These are phyloP conservation scores for Megatriorchis doriae DNA, from an alignment of 2,113 vertebrate species.

Conservation along the genomic window DNA sequence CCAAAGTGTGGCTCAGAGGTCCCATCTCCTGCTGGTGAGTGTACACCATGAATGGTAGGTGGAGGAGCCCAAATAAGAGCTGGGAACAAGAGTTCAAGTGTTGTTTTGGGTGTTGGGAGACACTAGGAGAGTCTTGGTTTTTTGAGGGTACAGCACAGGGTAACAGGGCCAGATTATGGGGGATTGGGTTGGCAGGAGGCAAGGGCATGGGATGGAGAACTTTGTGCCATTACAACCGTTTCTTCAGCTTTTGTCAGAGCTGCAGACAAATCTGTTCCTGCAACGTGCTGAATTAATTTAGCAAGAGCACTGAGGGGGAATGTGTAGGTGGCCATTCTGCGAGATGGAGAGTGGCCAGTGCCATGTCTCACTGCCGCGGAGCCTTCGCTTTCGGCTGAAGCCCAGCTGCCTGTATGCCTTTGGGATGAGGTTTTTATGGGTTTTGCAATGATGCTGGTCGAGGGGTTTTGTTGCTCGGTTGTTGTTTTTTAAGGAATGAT, in stretches of 20 bases:
- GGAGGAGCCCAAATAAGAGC: neutral
- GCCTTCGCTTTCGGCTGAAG: neutral
- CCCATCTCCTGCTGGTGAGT: neutral
- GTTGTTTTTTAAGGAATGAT: neutral
- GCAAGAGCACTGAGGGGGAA: neutral
- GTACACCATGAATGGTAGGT: neutral
- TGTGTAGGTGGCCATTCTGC: neutral
- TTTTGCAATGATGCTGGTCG: neutral
- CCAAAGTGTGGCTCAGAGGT: neutral
- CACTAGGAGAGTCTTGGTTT: neutral
- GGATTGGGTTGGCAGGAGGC: neutral
- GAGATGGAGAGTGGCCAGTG: neutral
- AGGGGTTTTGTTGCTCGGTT: neutral
- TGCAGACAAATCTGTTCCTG: neutral
- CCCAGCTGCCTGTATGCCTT: neutral
- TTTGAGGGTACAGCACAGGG: neutral
- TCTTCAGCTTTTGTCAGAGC: neutral
- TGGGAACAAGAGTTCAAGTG: neutral
- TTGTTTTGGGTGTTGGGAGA: neutral
- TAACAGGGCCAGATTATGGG: neutral
- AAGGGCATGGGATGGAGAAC: neutral
- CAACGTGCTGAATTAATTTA: neutral
- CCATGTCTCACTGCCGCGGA: accelerated
- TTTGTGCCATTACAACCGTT: accelerated
- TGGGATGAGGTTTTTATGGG: neutral